Conservation (phyloP, 2,888 invertebrate species). For the Mellilla xanthometata region DNA sequence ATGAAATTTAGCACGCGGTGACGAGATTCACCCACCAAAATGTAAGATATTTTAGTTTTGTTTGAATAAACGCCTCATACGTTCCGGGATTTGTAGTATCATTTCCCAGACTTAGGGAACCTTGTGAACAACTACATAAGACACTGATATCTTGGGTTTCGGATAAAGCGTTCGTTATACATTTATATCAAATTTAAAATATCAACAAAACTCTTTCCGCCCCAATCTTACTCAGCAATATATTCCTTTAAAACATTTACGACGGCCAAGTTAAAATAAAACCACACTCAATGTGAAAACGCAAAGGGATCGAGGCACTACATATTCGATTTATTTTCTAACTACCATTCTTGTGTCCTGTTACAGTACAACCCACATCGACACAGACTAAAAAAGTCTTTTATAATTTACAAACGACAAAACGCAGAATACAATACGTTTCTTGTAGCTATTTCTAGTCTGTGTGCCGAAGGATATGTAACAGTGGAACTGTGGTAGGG, state of each 20-base stretch:
- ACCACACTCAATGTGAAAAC: slow-evolving; percentile 58
- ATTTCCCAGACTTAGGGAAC: too few species aligned
- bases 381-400: slow-evolving; percentile 37
- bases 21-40: too few species aligned
- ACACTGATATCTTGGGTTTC: too few species aligned
- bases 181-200: too few species aligned
- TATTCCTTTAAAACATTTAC: slow-evolving; percentile 51
- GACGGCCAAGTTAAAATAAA: slow-evolving; percentile 60
- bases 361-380: slow-evolving; percentile 31
- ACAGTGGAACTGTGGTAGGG: slow-evolving; percentile 46
- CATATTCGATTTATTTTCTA: slow-evolving; percentile 75
- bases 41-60: too few species aligned
- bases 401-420: neutral
- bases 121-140: too few species aligned
- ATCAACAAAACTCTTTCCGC: too few species aligned
- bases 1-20: too few species aligned
- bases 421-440: slow-evolving; percentile 20
- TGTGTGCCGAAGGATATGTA: slow-evolving; percentile 38
- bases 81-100: too few species aligned
- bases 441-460: slow-evolving; percentile 28
- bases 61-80: too few species aligned
- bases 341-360: slow-evolving; percentile 50
- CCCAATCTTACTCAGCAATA: slow-evolving; percentile 1
- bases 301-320: slow-evolving; percentile 54
- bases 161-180: too few species aligned